Conservation (phyloP, 64 coral and sea anemone species). For the Hydrozoanthus tunicans region DNA sequence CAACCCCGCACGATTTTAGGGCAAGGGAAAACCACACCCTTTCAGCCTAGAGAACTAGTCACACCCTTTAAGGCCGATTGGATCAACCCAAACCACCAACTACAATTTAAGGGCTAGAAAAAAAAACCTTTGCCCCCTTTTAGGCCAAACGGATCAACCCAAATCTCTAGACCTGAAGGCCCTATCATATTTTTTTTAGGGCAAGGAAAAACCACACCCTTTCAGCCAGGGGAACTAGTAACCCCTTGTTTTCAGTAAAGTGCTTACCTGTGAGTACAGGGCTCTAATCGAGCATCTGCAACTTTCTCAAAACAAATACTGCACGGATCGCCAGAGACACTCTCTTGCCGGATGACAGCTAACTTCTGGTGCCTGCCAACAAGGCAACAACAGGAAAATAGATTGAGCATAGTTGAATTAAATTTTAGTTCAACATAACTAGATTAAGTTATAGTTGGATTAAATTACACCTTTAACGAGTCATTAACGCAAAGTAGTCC, state of each 20-base stretch:
- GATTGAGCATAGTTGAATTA: neutral
- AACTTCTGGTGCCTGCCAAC: constrained; percentile 84
- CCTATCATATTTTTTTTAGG: neutral
- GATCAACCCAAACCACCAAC: no score
- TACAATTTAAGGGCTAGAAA: no score
- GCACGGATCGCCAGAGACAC: constrained; percentile 80
- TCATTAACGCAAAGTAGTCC: no score
- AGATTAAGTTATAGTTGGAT: no score
- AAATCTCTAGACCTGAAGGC: no score
- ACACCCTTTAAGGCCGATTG: no score
- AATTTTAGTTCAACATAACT: no score
- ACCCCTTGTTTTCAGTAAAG: no score
- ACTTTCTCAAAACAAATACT: constrained; percentile 89
- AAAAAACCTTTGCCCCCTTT: no score
- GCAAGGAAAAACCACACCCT: neutral
- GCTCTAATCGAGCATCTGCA: constrained; percentile 75
- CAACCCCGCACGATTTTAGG: neutral
- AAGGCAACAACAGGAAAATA: neutral
- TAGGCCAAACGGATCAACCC: no score
- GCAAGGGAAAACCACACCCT: neutral
- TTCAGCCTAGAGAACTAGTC: neutral
- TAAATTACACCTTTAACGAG: no score
- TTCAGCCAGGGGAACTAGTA: neutral
- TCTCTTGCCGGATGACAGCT: constrained; percentile 77
- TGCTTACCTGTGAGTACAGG: constrained; percentile 86